These are phyloP conservation scores for Bolborhynchus lineola DNA, from an alignment of 2,113 vertebrate species.

Conservation along the genomic window DNA sequence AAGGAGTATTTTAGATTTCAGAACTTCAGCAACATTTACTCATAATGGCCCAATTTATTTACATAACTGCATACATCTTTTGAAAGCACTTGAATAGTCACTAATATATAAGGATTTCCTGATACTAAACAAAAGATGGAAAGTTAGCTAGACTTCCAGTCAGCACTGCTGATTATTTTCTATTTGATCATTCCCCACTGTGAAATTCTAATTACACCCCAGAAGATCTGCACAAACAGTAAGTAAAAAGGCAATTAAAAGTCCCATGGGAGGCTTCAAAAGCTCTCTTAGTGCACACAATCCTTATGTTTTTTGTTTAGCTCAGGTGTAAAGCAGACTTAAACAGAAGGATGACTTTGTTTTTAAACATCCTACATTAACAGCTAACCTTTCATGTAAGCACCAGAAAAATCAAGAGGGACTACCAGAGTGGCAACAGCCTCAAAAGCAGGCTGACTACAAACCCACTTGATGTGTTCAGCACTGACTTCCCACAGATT, in stretches of 20 bases:
- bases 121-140: not conserved
- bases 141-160: not conserved
- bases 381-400: not conserved
- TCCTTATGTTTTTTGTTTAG: not conserved
- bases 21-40: not conserved
- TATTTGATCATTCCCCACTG: not conserved
- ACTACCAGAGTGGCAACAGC: not conserved
- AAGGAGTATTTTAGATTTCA: not conserved
- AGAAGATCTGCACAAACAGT: not conserved
- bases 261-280: not conserved
- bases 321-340: not conserved
- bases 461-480: not conserved
- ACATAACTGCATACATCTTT: not conserved
- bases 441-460: not conserved
- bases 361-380: not conserved
- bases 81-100: not conserved
- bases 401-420: not conserved
- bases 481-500: not conserved
- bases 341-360: not conserved
- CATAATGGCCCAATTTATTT: not conserved
- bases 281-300: not conserved
- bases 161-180: not conserved
- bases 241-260: not conserved
- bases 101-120: not conserved
- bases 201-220: not conserved